phyloP scores from a whole-genome alignment of 1,140 invertebrate species.

The Seison nebaliae region DNA sequence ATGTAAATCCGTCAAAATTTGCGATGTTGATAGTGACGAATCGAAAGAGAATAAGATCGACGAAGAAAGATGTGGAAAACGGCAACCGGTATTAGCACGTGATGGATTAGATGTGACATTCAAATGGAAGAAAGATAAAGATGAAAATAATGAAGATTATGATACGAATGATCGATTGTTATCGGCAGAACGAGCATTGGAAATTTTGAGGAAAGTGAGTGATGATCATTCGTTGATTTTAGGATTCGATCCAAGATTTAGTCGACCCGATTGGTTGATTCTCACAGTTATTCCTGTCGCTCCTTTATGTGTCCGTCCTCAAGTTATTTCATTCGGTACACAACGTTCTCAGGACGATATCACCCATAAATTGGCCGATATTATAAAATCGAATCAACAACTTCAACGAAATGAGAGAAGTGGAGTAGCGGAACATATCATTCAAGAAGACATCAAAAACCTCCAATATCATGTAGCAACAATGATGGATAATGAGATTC shows the following conservation, averaged over 20 bases:
- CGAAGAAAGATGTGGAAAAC: constrained; percentile 60
- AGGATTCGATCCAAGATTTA: constrained; percentile 78
- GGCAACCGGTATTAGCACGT: constrained; percentile 67
- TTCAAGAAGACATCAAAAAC: constrained; percentile 85
- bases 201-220: constrained; percentile 80
- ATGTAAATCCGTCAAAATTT: constrained; percentile 89
- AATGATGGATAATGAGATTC: constrained; percentile 89
- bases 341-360: constrained; percentile 78
- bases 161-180: constrained; percentile 69
- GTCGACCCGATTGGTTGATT: constrained; percentile 97
- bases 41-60: background rate
- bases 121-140: constrained; percentile 77
- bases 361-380: constrained; percentile 90
- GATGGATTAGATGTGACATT: constrained; percentile 66
- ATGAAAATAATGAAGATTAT: constrained; percentile 35
- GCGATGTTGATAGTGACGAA: constrained; percentile 74
- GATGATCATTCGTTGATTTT: constrained; percentile 85
- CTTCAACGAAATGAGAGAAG: constrained; percentile 66
- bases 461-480: constrained; percentile 95
- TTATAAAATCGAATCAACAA: constrained; percentile 95
- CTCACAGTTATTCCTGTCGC: constrained; percentile 84
- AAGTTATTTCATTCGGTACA: constrained; percentile 93
- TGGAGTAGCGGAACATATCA: constrained; percentile 80
- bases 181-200: constrained; percentile 72
- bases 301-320: constrained; percentile 61